These are phyloP conservation scores for Lysiphlebus fabarum DNA, from an alignment of 1,140 invertebrate species.

Conservation along the genomic window DNA sequence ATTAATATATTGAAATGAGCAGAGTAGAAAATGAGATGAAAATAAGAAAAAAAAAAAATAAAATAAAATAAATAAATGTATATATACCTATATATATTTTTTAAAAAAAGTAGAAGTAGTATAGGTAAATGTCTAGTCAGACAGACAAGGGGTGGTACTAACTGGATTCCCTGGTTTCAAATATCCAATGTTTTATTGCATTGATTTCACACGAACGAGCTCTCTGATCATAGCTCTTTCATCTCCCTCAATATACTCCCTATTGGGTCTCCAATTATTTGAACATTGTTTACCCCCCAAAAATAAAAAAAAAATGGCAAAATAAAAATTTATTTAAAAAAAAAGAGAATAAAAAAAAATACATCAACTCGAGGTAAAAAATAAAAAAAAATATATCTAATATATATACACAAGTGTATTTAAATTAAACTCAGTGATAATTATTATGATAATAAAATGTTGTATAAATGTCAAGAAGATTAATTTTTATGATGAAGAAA, in stretches of 20 bases:
- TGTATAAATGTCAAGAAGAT: too few species aligned
- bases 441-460: too few species aligned
- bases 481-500: too few species aligned
- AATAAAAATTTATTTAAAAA: too few species aligned
- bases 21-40: not conserved
- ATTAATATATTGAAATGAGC: not conserved
- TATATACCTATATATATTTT: slow-evolving; percentile 2
- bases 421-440: too few species aligned
- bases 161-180: slow-evolving; percentile 15
- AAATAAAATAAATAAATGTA: not conserved
- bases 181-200: slow-evolving; percentile 22
- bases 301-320: too few species aligned
- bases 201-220: slow-evolving; percentile 19
- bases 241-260: not conserved
- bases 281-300: too few species aligned
- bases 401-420: too few species aligned
- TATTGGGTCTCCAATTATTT: too few species aligned
- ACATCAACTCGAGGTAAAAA: too few species aligned
- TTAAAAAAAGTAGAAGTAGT: not conserved
- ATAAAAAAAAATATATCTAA: too few species aligned
- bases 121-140: not conserved
- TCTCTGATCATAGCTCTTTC: slow-evolving; percentile 1
- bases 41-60: not conserved
- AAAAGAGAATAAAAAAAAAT: too few species aligned
- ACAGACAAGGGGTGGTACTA: slow-evolving; percentile 1